A percentile compares a stretch with the other conserved stretches of the same genome.
Evolutionary conservation across 2,113 vertebrate species (phyloP).

Genomic region (Ifrita kowaldi): DNA sequence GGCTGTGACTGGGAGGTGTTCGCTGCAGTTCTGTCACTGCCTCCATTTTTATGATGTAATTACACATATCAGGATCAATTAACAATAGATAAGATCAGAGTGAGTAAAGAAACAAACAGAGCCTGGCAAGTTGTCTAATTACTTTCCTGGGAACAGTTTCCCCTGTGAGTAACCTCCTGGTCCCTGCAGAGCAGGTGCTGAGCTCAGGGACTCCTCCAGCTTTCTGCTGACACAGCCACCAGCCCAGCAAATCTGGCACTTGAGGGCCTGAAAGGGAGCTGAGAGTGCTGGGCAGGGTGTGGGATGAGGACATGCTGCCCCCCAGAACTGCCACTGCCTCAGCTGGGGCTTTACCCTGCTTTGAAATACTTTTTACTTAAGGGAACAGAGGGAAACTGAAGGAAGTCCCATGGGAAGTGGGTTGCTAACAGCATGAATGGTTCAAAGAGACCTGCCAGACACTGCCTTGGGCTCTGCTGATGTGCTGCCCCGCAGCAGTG

Average conservation of each 20-base stretch:
- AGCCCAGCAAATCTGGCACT: not conserved
- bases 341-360: not conserved
- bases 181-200: fast-evolving
- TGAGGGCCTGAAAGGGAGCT: not conserved
- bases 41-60: not conserved
- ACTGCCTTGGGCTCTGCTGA: not conserved
- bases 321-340: not conserved
- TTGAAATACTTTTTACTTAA: not conserved
- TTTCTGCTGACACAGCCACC: not conserved
- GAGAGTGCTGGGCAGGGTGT: not conserved
- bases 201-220: not conserved
- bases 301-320: not conserved
- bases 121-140: not conserved
- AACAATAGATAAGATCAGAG: not conserved
- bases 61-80: not conserved
- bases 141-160: not conserved
- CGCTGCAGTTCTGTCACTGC: not conserved
- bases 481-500: not conserved
- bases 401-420: not conserved
- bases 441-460: not conserved
- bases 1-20: not conserved
- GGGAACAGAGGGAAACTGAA: not conserved
- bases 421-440: not conserved
- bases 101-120: not conserved
- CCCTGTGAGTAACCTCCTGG: not conserved